These are phyloP conservation scores for Clarias fuscus DNA, from an alignment of 2,797 vertebrate species.

Conservation along the genomic window DNA sequence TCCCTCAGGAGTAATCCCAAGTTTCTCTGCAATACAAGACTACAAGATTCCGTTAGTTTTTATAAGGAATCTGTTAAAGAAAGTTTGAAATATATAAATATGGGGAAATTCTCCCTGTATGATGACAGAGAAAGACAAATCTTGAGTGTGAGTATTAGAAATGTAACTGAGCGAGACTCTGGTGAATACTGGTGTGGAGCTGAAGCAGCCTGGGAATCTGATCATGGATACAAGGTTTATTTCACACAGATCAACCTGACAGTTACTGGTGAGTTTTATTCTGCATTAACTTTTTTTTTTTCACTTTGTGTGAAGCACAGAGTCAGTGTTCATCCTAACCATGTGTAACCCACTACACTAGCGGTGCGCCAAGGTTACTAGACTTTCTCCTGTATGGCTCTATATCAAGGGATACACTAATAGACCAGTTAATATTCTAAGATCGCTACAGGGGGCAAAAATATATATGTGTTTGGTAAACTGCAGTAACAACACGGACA, in stretches of 20 bases:
- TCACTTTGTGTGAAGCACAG: too few relatives aligned
- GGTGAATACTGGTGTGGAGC: conserved; percentile 29
- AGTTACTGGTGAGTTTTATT: conserved; percentile 27
- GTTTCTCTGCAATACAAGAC: conserved; percentile 13
- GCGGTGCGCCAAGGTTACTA: too few relatives aligned
- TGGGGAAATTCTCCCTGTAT: neutral
- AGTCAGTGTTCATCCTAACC: too few relatives aligned
- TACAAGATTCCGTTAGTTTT: neutral
- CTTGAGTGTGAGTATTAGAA: neutral
- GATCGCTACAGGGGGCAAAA: too few relatives aligned
- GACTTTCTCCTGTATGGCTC: too few relatives aligned
- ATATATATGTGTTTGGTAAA: too few relatives aligned
- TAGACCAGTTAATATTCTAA: too few relatives aligned
- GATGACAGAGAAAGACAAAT: neutral
- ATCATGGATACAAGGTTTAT: conserved; percentile 7
- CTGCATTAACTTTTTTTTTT: neutral
- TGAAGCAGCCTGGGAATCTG: conserved; percentile 11
- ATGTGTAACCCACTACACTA: too few relatives aligned
- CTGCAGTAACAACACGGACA: too few relatives aligned
- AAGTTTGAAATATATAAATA: neutral
- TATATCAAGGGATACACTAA: too few relatives aligned
- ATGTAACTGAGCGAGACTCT: neutral
- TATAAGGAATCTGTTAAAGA: neutral
- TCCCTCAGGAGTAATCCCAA: neutral
- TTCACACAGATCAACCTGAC: neutral